A percentile compares a stretch with the other conserved stretches of the same genome.
These are phyloP conservation scores for Parazoanthus atlanticus DNA, from an alignment of 92 coral and sea anemone species.

Conservation along the genomic window DNA sequence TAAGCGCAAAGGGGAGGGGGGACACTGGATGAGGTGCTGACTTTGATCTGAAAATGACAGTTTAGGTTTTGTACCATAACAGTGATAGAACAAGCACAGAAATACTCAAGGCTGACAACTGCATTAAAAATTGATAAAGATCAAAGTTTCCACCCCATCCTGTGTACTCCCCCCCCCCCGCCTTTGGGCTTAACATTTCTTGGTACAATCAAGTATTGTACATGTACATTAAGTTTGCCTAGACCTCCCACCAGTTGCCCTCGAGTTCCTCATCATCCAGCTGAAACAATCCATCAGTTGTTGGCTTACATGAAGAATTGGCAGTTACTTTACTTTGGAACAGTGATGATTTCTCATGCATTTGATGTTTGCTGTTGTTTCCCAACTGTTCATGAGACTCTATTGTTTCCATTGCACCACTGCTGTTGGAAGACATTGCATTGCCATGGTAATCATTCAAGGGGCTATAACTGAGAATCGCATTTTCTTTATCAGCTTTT, in stretches of 20 bases:
- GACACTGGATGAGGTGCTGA: too few species aligned
- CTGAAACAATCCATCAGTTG: not conserved
- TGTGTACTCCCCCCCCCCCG: too few species aligned
- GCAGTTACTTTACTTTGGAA: not conserved
- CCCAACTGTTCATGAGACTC: not conserved
- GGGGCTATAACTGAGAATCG: not conserved
- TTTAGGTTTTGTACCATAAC: too few species aligned
- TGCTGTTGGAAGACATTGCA: not conserved
- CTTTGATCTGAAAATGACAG: too few species aligned
- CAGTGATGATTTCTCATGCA: not conserved
- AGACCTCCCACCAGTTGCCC: constrained; percentile 58
- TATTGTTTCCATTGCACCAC: too few species aligned
- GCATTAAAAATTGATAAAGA: too few species aligned
- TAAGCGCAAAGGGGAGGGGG: too few species aligned
- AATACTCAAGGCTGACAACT: too few species aligned
- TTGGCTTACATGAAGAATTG: constrained; percentile 11
- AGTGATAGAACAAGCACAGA: too few species aligned
- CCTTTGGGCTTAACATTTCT: too few species aligned
- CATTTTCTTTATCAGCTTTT: not conserved
- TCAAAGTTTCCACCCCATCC: too few species aligned
- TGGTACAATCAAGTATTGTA: too few species aligned
- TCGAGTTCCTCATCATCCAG: constrained; percentile 54
- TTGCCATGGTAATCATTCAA: not conserved
- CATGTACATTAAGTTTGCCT: not conserved
- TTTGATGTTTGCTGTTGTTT: not conserved